A percentile compares a stretch with the other conserved stretches of the same genome.
These are phyloP conservation scores for Masticophis lateralis DNA, from an alignment of 2,797 vertebrate species.

Conservation along the genomic window DNA sequence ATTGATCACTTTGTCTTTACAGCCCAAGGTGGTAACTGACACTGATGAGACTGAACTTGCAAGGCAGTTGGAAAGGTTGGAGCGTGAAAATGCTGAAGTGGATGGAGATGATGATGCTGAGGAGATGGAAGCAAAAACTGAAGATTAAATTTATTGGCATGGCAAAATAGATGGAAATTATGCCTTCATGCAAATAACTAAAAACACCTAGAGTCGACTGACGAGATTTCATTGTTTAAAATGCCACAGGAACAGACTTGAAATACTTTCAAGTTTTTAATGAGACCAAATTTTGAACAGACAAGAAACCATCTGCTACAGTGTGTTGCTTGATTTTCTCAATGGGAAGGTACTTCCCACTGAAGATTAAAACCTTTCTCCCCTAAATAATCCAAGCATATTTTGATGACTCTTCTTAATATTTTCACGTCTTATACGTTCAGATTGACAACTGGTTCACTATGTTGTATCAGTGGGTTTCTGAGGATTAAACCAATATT, in stretches of 20 bases:
- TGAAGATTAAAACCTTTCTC: conserved; percentile 42
- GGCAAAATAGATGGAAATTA: conserved; percentile 49
- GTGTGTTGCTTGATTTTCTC: conserved; percentile 36
- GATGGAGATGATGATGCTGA: conserved; percentile 96
- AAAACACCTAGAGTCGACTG: conserved; percentile 59
- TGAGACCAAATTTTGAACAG: conserved; percentile 60
- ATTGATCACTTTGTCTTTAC: conserved; percentile 46
- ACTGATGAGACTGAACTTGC: conserved; percentile 97
- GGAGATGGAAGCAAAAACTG: conserved; percentile 97
- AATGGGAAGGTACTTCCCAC: conserved; percentile 52
- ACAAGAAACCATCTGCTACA: conserved; percentile 49
- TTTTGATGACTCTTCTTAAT: conserved; percentile 44
- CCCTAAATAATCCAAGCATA: conserved; percentile 27
- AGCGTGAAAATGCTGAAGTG: conserved; percentile 97
- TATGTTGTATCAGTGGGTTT: conserved; percentile 52
- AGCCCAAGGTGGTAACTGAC: conserved; percentile 98
- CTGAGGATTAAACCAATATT: conserved; percentile 47
- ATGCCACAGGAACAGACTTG: conserved; percentile 63
- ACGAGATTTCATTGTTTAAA: conserved; percentile 72
- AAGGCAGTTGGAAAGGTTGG: conserved; percentile 91
- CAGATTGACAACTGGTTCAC: conserved; percentile 42
- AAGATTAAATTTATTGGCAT: conserved; percentile 80
- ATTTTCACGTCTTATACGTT: conserved; percentile 54
- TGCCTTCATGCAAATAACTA: conserved; percentile 11
- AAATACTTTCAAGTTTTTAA: conserved; percentile 66